Base-by-base conservation (phyloP, 2,888 invertebrate species). In the Drosophila borealis region DNA sequence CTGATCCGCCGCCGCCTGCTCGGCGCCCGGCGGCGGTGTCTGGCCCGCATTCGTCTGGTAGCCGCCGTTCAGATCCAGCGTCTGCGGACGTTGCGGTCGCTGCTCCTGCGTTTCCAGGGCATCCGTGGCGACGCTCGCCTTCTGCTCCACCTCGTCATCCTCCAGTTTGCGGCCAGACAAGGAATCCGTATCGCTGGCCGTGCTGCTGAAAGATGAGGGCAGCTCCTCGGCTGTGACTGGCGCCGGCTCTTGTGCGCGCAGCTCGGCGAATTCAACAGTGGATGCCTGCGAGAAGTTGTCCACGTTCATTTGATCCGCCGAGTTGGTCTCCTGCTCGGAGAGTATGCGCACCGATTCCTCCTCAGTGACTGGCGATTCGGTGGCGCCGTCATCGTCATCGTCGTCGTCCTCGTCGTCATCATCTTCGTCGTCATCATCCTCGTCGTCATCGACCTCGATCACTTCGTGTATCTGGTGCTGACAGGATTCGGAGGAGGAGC, bases 221-320 rank as follows among this genome's bases (percentile, higher is more conserved):
- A 72, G 45, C 29, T 75, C 78, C 14, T 74, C 77, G 9, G 48
- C 70, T 0, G 56, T 55, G 6, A 49, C 65, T n/a, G 75, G 68
- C 0, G 59, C 50, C 29, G 64, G 11, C 62, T 88, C 85, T 10
- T 62, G 76, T 0, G 55, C 55, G 1, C 76, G 74, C n/a, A 88
- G 55, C 19, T 92, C 92, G 0, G 92, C 91, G 66, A 92, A 92
- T 56, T 92, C 92, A 50, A 92, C 90, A 0, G 92, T 92, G 6
- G 92, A 92, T 29, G 93, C 92, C 61, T 92, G 92, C 9, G 93
- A 92, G 70, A 92, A 92, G 66, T 92, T 92, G 49, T 92, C 92
- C 17, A 90, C 90, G 65, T 92, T 92, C 61, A 90, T 83, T 21
- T 81, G 85, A 65, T 92, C 91, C 19, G 86, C 78, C 9, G 86